These are phyloP conservation scores for Baryphthengus martii DNA, from an alignment of 2,113 vertebrate genomes.

Conservation along the genomic window DNA sequence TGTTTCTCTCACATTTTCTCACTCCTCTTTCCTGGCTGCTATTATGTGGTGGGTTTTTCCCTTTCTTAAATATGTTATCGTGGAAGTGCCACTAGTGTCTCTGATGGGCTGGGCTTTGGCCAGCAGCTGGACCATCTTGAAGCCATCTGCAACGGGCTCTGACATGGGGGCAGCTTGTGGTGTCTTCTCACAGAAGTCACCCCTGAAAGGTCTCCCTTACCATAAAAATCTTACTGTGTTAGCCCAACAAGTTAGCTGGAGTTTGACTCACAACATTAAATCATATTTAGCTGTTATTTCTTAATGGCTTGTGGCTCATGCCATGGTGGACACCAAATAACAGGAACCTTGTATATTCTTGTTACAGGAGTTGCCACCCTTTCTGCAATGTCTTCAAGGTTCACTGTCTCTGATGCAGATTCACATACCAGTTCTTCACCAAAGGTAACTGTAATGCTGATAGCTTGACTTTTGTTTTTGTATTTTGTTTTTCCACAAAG, in stretches of 20 bases:
- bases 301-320: background rate
- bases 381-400: background rate
- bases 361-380: slow-evolving; percentile 19
- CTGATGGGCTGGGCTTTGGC: no score
- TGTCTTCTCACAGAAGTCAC: background rate
- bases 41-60: no score
- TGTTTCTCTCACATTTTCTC: background rate
- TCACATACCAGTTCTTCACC: background rate
- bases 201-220: background rate
- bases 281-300: background rate
- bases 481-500: background rate
- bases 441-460: slow-evolving; percentile 40
- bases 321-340: background rate
- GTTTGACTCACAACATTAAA: background rate
- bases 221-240: background rate
- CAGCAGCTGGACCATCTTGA: background rate
- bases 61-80: background rate
- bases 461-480: background rate
- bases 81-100: background rate
- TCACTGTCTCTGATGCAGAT: background rate
- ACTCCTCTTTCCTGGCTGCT: background rate
- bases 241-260: background rate
- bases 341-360: background rate
- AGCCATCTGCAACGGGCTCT: background rate
- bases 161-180: background rate